Evolutionary conservation across 2,797 vertebrate genomes (phyloP), one percentile per base, ranked within the genome.

Genomic region (Knipowitschia caucasica): DNA sequence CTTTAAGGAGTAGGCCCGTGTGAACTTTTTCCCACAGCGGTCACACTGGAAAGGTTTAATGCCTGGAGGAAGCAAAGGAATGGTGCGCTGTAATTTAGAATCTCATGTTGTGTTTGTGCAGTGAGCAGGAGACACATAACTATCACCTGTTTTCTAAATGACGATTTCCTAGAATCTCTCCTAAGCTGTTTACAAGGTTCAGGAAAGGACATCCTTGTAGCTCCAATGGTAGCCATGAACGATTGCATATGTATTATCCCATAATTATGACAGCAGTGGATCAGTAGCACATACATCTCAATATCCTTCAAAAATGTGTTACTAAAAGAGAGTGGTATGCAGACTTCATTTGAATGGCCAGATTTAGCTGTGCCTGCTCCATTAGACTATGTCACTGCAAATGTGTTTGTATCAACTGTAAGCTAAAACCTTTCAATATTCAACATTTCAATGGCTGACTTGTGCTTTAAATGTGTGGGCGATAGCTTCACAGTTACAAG

Each of bases 1-100:
- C 96, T 99, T 99, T 89, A 99, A 89, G 86, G 97, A 99, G 93
- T 99, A 99, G 90, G 97, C 97, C 89, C 97, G 93, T 90, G 97
- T 99, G 92, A 99, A 99, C 93, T 99, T 99, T 98, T 99, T 99
- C 92, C 97, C 97, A 91, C 97, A 99, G 89, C 97, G 94, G 90
- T 98, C 97, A 81, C 97, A 99, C 91, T 99, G 97, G 97, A 99
- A 99, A 84, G 96, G 97, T 94, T 99, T 99, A 95, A 99, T 98
- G 92, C 97, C 97, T 98, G 82, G 7, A 46, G 33, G 36, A 36
- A 5, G 12, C 14, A 39, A 43, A 54, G 50, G 62, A 62, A 36
- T 18, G 30, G 17, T 78, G 25, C 56, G 33, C 36, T 54, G 42
- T 4, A 43, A 17, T 26, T 35, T 10, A 34, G 36, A 49, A 34